Conservation (phyloP, 2,113 vertebrate species). For the Capreolus pygargus region DNA sequence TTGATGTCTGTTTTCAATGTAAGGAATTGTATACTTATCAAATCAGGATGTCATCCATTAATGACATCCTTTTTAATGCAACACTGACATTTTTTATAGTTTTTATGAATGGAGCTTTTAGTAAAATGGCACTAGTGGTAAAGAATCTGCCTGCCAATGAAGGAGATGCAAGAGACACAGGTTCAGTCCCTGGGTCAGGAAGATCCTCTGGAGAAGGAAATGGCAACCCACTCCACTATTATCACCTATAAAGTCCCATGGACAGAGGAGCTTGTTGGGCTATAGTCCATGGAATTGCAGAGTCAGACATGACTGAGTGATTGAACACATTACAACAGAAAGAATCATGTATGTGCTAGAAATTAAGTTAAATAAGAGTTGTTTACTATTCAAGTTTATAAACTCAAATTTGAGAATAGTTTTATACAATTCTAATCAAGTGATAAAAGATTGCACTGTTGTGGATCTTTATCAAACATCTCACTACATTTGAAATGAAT, state of each 20-base stretch:
- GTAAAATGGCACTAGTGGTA: not conserved
- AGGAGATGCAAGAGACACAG: not conserved
- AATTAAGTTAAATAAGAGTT: conserved; percentile 17
- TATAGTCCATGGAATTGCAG: not conserved
- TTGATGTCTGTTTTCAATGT: not conserved
- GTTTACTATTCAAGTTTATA: conserved; percentile 12
- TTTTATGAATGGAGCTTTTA: not conserved
- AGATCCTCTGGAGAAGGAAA: not conserved
- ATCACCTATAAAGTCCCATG: not conserved
- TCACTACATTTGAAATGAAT: not conserved
- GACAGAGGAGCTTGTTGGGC: not conserved
- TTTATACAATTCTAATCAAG: not conserved
- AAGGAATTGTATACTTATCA: not conserved
- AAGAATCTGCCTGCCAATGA: not conserved
- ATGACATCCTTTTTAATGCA: not conserved
- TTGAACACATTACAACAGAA: not conserved
- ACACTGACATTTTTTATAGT: not conserved
- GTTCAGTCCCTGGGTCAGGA: not conserved
- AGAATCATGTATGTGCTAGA: not conserved
- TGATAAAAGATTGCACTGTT: not conserved
- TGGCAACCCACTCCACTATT: not conserved
- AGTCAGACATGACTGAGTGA: not conserved
- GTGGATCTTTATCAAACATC: not conserved
- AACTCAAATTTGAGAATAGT: not conserved
- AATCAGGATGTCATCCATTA: not conserved